phyloP scores from a whole-genome alignment of 2,113 vertebrate genomes.

The Leucosticte australis region DNA sequence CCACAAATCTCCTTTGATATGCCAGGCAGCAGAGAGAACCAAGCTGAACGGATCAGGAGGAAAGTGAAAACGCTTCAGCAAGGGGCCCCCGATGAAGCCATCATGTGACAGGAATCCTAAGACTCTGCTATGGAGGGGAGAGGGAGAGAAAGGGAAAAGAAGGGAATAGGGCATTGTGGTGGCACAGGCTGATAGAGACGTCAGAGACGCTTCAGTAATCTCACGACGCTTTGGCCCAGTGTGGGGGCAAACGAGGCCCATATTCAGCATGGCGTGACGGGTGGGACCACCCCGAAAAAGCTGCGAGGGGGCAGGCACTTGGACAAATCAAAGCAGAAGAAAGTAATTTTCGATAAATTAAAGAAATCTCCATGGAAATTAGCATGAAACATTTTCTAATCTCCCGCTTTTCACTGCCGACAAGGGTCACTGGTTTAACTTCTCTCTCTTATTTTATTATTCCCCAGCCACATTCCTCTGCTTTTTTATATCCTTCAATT shows the following conservation, averaged over 20 bases:
- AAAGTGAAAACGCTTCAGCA: conserved; percentile 63
- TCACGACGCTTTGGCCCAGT: conserved; percentile 86
- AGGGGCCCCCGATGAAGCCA: conserved; percentile 85
- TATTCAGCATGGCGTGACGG: conserved; percentile 83
- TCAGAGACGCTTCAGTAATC: conserved; percentile 91
- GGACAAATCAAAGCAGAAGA: conserved; percentile 91
- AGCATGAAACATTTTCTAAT: conserved; percentile 99
- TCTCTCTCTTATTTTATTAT: conserved; percentile 82
- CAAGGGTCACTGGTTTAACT: conserved; percentile 94
- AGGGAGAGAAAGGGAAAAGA: conserved; percentile 55
- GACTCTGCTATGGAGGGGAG: conserved; percentile 58
- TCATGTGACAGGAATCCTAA: conserved; percentile 93
- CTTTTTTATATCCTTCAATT: conserved; percentile 73
- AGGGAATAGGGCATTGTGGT: conserved; percentile 74
- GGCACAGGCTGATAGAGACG: conserved; percentile 90
- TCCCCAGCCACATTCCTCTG: conserved; percentile 76
- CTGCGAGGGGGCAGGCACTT: conserved; percentile 78
- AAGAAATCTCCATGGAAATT: conserved; percentile 99
- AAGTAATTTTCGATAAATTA: conserved; percentile 96
- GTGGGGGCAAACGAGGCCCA: conserved; percentile 82
- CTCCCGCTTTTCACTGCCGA: conserved; percentile 91
- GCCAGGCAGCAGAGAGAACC: conserved; percentile 88
- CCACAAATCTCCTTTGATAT: conserved; percentile 98
- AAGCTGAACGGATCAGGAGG: conserved; percentile 84
- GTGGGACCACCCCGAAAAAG: conserved; percentile 89